Conservation (phyloP, 2,113 vertebrate species). For the Ascaphus truei region DNA sequence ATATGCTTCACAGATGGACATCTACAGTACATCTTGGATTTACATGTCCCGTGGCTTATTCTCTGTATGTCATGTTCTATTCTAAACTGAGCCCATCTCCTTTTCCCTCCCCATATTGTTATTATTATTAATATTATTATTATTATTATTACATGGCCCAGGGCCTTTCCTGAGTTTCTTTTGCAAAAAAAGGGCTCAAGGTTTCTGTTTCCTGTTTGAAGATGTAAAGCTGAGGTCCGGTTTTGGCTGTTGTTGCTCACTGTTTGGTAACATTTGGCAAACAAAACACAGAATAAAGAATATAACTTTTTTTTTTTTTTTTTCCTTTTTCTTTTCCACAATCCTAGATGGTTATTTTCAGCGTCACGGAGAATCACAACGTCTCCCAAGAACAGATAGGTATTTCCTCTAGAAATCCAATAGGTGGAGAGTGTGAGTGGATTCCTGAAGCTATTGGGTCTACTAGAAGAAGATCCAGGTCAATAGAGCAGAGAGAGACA, state of each 20-base stretch:
- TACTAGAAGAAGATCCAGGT: slow-evolving; percentile 85
- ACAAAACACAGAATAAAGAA: slow-evolving; percentile 45
- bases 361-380: slow-evolving; percentile 64
- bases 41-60: slow-evolving; percentile 52
- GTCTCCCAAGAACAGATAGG: slow-evolving; percentile 61
- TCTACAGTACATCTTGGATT: slow-evolving; percentile 44
- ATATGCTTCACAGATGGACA: slow-evolving; percentile 53
- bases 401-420: slow-evolving; percentile 60
- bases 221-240: slow-evolving; percentile 72
- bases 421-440: slow-evolving; percentile 52
- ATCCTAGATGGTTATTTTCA: slow-evolving; percentile 63
- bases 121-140: slow-evolving; percentile 41
- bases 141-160: slow-evolving; percentile 68
- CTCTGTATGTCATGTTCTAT: slow-evolving; percentile 45
- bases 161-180: slow-evolving; percentile 79
- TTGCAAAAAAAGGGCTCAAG: slow-evolving; percentile 53
- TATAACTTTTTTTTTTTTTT: slow-evolving; percentile 16
- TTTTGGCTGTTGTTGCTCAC: slow-evolving; percentile 64
- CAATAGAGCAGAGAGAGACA: slow-evolving; percentile 72
- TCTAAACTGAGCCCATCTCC: slow-evolving; percentile 52
- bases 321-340: slow-evolving; percentile 37
- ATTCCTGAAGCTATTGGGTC: slow-evolving; percentile 22
- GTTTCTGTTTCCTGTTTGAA: slow-evolving; percentile 56
- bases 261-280: slow-evolving; percentile 69
- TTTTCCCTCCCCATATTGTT: slow-evolving; percentile 23